Base-by-base conservation (phyloP, 92 coral and sea anemone species). In the Paragorgia papillata region DNA sequence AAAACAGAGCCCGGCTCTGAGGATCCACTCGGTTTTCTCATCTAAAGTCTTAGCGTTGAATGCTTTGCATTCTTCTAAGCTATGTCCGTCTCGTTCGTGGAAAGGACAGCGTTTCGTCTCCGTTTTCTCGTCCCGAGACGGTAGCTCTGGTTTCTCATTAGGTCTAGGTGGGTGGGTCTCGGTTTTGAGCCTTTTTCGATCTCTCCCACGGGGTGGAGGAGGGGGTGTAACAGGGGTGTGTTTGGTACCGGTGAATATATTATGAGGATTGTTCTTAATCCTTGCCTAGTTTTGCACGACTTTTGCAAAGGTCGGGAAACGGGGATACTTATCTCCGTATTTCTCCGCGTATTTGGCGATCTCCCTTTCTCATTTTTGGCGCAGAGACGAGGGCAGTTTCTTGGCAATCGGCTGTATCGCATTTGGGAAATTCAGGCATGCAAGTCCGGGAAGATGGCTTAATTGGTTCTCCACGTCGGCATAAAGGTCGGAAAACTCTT, bases 281-380 rank as follows among this genome's bases (percentile, higher is more conserved):
- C 53, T 54, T 0, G 90, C 69, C 33, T 86, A 87, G 8, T 83
- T 76, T 61, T 83, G 63, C 14, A 87, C 30, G 13, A 78, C 40
- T 44, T 44, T 62, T 13, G 90, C 75, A 29, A 87, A 87, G 44
- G 30, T 30, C 34, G 30, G 4, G 43, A 87, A 83, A 2, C 54
- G 50, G 18, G 91, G 91, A 46, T 83, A 87, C 18, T 69, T 79
- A 8, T 57, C 85, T 41, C 61, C 39, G 29, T 68, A 54, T 19
- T 76, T 61, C 15, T 83, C 85, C 7, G 83, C 67, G 63, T 59
- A 51, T 37, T 56, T 76, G 6, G 82, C 81, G 26, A 88, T 49
- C 55, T 83, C 66, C 37, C 80, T 88, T 39, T 88, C 88, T 86
- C 91, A 83, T 76, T 69, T 87, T n/a, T n/a, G n/a, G n/a, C n/a